Evolutionary conservation across 2,113 vertebrate species (phyloP), one percentile per base, ranked within the genome.

Genomic region (Rallus limicola): DNA sequence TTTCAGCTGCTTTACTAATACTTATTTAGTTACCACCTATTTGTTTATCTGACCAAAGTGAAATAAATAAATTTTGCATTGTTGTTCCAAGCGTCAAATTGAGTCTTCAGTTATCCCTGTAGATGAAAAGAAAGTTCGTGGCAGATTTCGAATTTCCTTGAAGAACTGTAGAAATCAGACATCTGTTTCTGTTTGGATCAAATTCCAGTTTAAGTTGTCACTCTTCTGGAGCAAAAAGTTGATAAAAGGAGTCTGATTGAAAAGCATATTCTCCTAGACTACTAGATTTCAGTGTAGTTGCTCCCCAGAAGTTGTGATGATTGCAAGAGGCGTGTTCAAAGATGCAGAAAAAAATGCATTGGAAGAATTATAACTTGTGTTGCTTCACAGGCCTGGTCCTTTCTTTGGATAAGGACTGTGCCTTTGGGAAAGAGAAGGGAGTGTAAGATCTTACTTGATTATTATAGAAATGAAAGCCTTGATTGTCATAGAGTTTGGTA

Each of bases 121-220:
- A 78, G 80, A 78, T 84, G 26, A 93, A 81, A 84, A 92, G 59
- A 74, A 92, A 44, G n/a, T 79, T 83, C 71, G 20, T 84, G 72
- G 11, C 53, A 79, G 26, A 34, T 84, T 59, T 63, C 13, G 23
- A 81, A 89, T 91, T 78, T 90, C 59, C 93, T 67, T 79, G 81
- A 91, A 92, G 64, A 78, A 13, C 29, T 34, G 1, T 71, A 87
- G 60, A 75, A 95, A 67, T 68, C 5, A 5, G 72, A 78, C 68
- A 78, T 64, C 25, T 18, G 18, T 81, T 92, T 74, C 36, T 81
- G 36, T 81, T 20, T 44, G 31, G 60, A 68, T 92, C 42, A 83
- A 63, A 81, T 67, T 94, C 40, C 31, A 71, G 26, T 65, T 63
- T 46, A 78, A 82, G 9, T 86, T 95, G 67, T 88, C 52, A 9